A percentile compares a stretch with the other conserved stretches of the same genome.
Conservation (phyloP, 1,140 invertebrate genomes). For the Papilio aristodemus region DNA sequence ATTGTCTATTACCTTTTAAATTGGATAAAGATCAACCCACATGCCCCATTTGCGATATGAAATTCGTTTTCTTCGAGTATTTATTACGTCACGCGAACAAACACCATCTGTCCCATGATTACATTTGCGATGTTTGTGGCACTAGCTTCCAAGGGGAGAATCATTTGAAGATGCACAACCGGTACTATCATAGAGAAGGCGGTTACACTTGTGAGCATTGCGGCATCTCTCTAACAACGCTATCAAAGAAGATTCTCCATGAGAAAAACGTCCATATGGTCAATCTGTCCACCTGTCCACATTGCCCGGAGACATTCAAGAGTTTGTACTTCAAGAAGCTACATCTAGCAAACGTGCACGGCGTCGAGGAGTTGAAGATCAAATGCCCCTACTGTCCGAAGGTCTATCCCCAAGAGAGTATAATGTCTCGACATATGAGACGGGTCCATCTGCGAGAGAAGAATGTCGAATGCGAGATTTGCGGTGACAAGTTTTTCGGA, state of each 20-base stretch:
- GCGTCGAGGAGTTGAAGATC: conserved; percentile 67
- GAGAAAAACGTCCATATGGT: conserved; percentile 69
- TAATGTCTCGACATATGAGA: conserved; percentile 74
- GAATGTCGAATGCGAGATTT: conserved; percentile 74
- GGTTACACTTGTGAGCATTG: conserved; percentile 68
- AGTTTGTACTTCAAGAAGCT: conserved; percentile 71
- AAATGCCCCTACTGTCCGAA: conserved; percentile 69
- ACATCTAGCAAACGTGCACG: conserved; percentile 69
- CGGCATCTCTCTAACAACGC: conserved; percentile 53
- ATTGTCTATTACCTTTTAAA: conserved; percentile 69
- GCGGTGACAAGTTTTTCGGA: conserved; percentile 85
- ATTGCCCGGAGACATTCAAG: conserved; percentile 69
- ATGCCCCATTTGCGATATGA: conserved; percentile 66
- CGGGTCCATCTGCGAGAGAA: conserved; percentile 69
- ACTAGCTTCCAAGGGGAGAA: conserved; percentile 73
- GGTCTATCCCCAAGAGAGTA: conserved; percentile 67
- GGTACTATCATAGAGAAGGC: conserved; percentile 70
- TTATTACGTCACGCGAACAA: conserved; percentile 70
- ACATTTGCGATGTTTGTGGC: conserved; percentile 71
- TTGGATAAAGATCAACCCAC: conserved; percentile 62
- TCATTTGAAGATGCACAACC: conserved; percentile 71
- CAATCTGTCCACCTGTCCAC: conserved; percentile 60
- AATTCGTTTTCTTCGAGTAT: conserved; percentile 73
- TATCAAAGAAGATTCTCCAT: conserved; percentile 67
- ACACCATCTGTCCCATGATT: conserved; percentile 66